Evolutionary conservation across 2,113 vertebrate species (phyloP).

Genomic region (Neomonachus schauinslandi): DNA sequence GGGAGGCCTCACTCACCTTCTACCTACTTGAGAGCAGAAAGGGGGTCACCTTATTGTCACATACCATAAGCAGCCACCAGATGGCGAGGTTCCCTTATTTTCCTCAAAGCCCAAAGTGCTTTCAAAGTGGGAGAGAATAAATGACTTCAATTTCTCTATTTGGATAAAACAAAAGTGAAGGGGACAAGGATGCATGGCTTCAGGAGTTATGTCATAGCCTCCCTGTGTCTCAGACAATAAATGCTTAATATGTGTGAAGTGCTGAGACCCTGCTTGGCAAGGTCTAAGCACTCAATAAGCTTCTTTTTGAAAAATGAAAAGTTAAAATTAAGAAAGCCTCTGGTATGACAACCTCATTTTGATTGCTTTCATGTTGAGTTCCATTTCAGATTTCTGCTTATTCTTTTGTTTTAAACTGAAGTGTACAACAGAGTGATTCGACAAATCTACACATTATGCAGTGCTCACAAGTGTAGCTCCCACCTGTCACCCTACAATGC

Average conservation of each 20-base stretch:
- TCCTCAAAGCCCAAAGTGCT: not conserved
- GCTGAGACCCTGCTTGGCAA: not conserved
- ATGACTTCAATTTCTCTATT: not conserved
- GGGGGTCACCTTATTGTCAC: not conserved
- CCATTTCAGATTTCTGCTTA: not conserved
- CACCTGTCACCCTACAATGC: not conserved
- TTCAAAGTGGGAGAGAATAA: not conserved
- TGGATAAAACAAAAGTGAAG: not conserved
- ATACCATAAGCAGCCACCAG: slow-evolving; percentile 56
- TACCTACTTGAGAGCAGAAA: not conserved
- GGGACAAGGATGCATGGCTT: not conserved
- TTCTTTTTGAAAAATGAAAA: not conserved
- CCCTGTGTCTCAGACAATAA: not conserved
- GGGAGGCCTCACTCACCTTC: not conserved
- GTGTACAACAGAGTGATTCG: not conserved
- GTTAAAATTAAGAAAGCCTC: not conserved
- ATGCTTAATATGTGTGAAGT: not conserved
- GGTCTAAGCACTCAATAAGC: not conserved
- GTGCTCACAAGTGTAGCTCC: not conserved
- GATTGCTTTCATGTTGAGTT: not conserved
- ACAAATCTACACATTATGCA: not conserved
- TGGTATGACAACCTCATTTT: not conserved
- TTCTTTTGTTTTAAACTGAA: not conserved
- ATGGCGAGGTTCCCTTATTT: slow-evolving; percentile 61
- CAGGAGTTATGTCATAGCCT: too few relatives aligned